Evolutionary conservation across 2,797 vertebrate genomes (phyloP).

Genomic region (Huso huso): DNA sequence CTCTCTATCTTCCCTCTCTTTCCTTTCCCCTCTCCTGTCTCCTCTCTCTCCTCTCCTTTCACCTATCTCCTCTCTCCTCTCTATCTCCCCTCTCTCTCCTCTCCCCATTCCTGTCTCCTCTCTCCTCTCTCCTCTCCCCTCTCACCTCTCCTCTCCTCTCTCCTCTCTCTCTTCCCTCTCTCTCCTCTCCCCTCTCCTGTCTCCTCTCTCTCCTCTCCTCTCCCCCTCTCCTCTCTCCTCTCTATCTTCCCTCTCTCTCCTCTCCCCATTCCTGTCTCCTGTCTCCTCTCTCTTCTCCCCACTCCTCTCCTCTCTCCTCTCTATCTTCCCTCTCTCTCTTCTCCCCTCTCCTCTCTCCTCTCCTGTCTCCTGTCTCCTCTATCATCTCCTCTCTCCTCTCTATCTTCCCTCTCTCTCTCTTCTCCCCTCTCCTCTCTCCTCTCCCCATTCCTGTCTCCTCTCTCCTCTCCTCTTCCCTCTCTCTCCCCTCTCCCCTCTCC

Average conservation of each 20-base stretch:
- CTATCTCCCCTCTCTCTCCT: neutral
- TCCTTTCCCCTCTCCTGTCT: neutral
- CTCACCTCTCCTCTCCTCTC: neutral
- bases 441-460: too few relatives aligned
- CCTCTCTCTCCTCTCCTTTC: neutral
- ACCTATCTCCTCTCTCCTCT: constrained; percentile 5
- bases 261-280: neutral
- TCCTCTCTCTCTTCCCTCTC: constrained; percentile 1
- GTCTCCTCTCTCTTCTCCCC: neutral
- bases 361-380: neutral
- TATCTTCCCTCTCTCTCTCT: neutral
- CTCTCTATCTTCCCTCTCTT: neutral
- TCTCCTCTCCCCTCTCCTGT: neutral
- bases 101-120: neutral
- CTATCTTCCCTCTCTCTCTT: too few relatives aligned
- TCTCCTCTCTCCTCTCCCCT: neutral
- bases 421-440: neutral
- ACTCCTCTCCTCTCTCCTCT: neutral
- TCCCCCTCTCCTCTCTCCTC: too few relatives aligned
- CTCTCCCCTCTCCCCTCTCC: too few relatives aligned
- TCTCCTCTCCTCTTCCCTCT: too few relatives aligned
- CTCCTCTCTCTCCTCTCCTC: neutral
- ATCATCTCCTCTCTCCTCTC: neutral
- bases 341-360: neutral
- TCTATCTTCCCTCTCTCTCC: constrained; percentile 1